Evolutionary conservation across 23 tunicate genomes (phyloP), one percentile per base, ranked within the genome.

Genomic region (Botrylloides violaceus): DNA sequence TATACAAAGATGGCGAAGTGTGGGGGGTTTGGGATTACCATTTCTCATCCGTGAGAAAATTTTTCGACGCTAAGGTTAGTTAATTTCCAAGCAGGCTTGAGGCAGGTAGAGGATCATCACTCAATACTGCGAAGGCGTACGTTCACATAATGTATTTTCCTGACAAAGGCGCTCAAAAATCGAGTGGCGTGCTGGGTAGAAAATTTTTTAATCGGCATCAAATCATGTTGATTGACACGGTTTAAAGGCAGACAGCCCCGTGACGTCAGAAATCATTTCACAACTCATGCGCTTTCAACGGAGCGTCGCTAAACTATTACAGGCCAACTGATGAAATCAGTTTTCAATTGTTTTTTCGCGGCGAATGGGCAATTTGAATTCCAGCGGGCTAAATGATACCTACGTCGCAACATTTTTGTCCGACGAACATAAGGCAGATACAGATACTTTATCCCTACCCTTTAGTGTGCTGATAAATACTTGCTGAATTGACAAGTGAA

Each of bases 11-110:
- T 3, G 20, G 32, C 35, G 9, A 63, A 34, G 70, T 63, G 70
- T 63, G 70, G 32, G 73, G n/a, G 73, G 73, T 36, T 34, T 22
- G 38, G 56, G 74, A 68, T 43, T 39, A 68, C 37, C 56, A 68
- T 1, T 31, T 23, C 58, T 37, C 30, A 1, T 68, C 37, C 37
- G 58, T 43, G 74, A 56, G 74, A 43, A 68, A 68, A 32, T 68
- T 68, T 68, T 0, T 0, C 32, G 26, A 30, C 47, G 70, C 70
- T 9, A 28, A 63, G 70, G 70, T 29, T 63, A 33, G 70, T 63
- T 63, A 28, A 9, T 26, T 29, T 22, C 29, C 20, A 63, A 63
- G 70, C 70, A 63, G 70, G 36, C 70, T 33, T 21, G 32, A 63
- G 36, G 70, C 29, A 34, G 35, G 26, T 33, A 63, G 9, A 63